Evolutionary conservation across 1,140 invertebrate species (phyloP).

Genomic region (Gonioctena quinquepunctata): DNA sequence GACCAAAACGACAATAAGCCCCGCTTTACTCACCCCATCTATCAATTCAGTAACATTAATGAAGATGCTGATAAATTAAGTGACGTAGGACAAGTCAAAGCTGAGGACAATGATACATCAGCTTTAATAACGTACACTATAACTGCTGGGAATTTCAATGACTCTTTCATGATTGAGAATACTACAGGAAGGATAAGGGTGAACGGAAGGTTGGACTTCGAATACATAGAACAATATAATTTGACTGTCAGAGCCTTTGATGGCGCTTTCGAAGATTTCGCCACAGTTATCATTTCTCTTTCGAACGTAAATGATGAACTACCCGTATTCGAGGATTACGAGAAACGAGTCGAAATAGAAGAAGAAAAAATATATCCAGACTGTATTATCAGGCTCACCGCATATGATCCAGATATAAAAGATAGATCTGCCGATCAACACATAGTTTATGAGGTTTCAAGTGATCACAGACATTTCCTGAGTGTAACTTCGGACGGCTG

Average conservation of each 20-base stretch:
- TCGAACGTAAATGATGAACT: slow-evolving; percentile 84
- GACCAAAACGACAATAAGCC: slow-evolving; percentile 92
- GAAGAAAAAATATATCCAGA: slow-evolving; percentile 69
- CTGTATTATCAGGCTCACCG: slow-evolving; percentile 70
- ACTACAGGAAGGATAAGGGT: slow-evolving; percentile 82
- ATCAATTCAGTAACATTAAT: slow-evolving; percentile 75
- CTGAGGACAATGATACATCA: slow-evolving; percentile 78
- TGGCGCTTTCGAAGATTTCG: slow-evolving; percentile 74
- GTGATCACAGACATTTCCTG: slow-evolving; percentile 70
- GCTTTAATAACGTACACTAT: slow-evolving; percentile 82
- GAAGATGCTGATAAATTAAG: slow-evolving; percentile 82
- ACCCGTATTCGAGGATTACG: slow-evolving; percentile 70
- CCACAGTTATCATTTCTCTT: slow-evolving; percentile 77
- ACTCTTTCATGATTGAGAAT: slow-evolving; percentile 78
- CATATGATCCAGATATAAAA: slow-evolving; percentile 84
- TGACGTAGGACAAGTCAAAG: slow-evolving; percentile 80
- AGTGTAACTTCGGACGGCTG: slow-evolving; percentile 74
- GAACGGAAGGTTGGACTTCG: slow-evolving; percentile 78
- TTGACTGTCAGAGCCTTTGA: slow-evolving; percentile 79
- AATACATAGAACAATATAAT: slow-evolving; percentile 77
- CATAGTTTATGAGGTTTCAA: slow-evolving; percentile 74
- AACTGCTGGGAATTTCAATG: slow-evolving; percentile 73
- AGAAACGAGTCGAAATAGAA: slow-evolving; percentile 69
- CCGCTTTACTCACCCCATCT: slow-evolving; percentile 72
- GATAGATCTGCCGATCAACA: slow-evolving; percentile 73